Conservation (phyloP, 53 echinoderm and acorn worm genomes). For the Temnopleurus reevesii region DNA sequence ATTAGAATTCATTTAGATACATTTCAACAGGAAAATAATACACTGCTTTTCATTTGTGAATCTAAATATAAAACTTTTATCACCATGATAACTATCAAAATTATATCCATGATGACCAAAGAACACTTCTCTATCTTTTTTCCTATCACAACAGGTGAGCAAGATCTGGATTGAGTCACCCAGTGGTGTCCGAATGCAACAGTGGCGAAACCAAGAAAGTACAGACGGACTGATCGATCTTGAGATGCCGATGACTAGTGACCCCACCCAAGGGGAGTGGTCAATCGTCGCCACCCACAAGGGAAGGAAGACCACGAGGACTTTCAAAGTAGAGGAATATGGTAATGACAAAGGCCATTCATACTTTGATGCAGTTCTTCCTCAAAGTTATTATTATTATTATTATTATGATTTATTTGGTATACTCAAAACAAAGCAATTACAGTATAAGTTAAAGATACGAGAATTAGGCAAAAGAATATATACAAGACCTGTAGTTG, state of each 20-base stretch:
- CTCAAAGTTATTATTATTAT: too few relatives aligned
- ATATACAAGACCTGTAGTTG: too few relatives aligned
- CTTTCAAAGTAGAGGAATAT: conserved; percentile 91
- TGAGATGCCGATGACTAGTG: conserved; percentile 72
- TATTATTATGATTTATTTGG: too few relatives aligned
- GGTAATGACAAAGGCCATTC: conserved; percentile 53
- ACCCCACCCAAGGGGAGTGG: conserved; percentile 85
- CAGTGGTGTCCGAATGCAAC: conserved; percentile 68
- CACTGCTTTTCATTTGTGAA: too few relatives aligned
- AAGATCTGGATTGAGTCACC: conserved; percentile 89
- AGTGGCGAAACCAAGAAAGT: conserved; percentile 77
- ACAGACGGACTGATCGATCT: conserved; percentile 80
- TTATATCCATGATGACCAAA: too few relatives aligned
- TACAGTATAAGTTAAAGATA: too few relatives aligned
- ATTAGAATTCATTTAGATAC: too few relatives aligned
- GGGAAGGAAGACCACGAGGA: conserved; percentile 55
- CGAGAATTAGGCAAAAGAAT: too few relatives aligned
- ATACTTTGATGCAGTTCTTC: not conserved
- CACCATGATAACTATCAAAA: too few relatives aligned
- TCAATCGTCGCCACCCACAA: conserved; percentile 67
- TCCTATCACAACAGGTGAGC: conserved; percentile 69
- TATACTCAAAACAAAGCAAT: too few relatives aligned
- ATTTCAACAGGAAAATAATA: too few relatives aligned
- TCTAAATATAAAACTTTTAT: too few relatives aligned
- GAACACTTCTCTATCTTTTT: not conserved